phyloP scores from a whole-genome alignment of 2,113 vertebrate genomes.

The Apaloderma vittatum region DNA sequence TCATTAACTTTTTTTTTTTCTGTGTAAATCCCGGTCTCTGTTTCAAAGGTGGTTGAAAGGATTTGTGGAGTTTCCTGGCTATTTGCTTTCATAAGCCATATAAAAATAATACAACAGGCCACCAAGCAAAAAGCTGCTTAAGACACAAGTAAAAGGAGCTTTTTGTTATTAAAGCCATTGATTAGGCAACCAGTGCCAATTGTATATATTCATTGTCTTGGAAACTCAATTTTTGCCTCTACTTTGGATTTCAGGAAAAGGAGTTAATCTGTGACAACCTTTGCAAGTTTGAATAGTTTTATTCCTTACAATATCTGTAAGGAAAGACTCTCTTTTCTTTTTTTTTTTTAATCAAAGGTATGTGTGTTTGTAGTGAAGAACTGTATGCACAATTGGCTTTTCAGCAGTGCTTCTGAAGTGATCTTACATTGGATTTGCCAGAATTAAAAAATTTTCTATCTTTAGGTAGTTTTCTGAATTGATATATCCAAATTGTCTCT shows the following conservation, averaged over 20 bases:
- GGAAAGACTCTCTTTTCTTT: not conserved
- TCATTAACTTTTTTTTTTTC: not conserved
- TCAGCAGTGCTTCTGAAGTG: constrained; percentile 6
- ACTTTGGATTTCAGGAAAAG: constrained; percentile 22
- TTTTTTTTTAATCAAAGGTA: not conserved
- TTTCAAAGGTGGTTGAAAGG: constrained; percentile 22
- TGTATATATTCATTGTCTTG: constrained; percentile 27
- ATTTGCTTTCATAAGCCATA: constrained; percentile 49
- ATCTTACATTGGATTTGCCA: not conserved
- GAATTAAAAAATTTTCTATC: not conserved
- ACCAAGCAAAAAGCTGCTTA: constrained; percentile 30
- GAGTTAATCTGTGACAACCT: constrained; percentile 6
- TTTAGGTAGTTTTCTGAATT: not conserved
- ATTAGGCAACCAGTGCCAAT: not conserved
- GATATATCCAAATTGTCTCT: not conserved
- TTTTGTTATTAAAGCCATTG: constrained; percentile 44
- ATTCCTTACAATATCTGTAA: not conserved
- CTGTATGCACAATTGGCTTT: not conserved
- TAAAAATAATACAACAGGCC: constrained; percentile 22
- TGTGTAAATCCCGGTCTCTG: not conserved
- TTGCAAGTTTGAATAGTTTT: not conserved
- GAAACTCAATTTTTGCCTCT: constrained; percentile 30
- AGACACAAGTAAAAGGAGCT: not conserved
- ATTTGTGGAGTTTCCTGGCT: constrained; percentile 38
- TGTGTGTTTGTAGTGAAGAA: not conserved